Evolutionary conservation across 2,113 vertebrate genomes (phyloP).

Genomic region (Oreotrochilus melanogaster): DNA sequence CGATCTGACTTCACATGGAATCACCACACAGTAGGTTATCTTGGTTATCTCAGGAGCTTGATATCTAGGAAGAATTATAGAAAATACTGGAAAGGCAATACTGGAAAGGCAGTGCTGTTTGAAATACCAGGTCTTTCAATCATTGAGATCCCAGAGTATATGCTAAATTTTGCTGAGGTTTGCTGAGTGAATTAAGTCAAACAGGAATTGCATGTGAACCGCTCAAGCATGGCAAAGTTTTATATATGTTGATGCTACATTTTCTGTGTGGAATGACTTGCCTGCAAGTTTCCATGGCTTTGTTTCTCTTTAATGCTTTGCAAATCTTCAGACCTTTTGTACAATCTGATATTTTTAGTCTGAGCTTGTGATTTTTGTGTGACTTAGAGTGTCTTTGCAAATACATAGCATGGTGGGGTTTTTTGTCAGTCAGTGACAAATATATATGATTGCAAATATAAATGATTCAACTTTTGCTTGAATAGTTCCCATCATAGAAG

Average conservation of each 20-base stretch:
- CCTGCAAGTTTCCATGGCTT: background rate
- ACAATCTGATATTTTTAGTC: fast-evolving
- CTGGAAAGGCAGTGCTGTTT: background rate
- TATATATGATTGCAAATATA: slow-evolving; percentile 1
- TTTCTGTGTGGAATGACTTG: background rate
- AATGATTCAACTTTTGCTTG: slow-evolving; percentile 31
- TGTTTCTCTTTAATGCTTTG: background rate
- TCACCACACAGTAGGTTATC: background rate
- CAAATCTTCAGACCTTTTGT: background rate
- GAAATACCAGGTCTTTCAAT: background rate
- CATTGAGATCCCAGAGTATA: background rate
- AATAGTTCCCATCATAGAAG: background rate
- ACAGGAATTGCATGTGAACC: background rate
- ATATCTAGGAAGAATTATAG: background rate
- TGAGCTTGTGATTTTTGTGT: background rate
- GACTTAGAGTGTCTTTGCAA: background rate
- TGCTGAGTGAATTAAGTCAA: background rate
- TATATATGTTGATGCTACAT: background rate
- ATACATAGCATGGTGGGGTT: background rate
- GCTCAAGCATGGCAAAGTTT: background rate
- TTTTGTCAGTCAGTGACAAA: slow-evolving; percentile 4
- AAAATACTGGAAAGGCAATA: background rate
- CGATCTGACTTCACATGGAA: background rate
- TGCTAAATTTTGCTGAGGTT: background rate
- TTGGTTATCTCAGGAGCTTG: background rate